Evolutionary conservation across 2,113 vertebrate genomes (phyloP).

Genomic region (Cathartes aura): DNA sequence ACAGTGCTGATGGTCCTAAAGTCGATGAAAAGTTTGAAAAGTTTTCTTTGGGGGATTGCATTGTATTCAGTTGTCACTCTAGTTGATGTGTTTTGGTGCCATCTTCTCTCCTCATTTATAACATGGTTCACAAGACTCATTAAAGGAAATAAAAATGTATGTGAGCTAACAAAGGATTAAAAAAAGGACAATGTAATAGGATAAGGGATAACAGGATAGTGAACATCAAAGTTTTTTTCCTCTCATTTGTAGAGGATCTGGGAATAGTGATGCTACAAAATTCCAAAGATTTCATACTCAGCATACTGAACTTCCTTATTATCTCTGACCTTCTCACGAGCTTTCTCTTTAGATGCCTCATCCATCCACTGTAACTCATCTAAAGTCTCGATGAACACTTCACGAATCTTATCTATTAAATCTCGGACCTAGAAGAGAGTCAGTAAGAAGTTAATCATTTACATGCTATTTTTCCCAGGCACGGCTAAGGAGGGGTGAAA

Average conservation of each 20-base stretch:
- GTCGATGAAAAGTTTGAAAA: neutral
- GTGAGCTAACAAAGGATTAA: neutral
- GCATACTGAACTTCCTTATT: neutral
- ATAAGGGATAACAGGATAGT: neutral
- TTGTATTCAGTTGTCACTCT: neutral
- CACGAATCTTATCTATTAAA: conserved; percentile 90
- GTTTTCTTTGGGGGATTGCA: neutral
- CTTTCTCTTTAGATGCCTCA: conserved; percentile 85
- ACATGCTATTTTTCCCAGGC: neutral
- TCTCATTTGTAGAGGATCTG: neutral
- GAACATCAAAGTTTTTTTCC: neutral
- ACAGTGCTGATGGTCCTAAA: neutral
- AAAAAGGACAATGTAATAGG: neutral
- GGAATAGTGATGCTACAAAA: neutral
- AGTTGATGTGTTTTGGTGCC: too few relatives aligned
- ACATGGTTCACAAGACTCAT: neutral
- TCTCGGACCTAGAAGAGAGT: conserved; percentile 83
- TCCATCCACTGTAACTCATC: conserved; percentile 98
- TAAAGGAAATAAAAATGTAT: neutral
- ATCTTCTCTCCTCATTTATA: neutral
- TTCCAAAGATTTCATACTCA: neutral
- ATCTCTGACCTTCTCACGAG: conserved; percentile 88
- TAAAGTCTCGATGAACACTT: conserved; percentile 90
- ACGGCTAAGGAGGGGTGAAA: neutral
- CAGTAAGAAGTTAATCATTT: neutral